Base-by-base conservation (phyloP, 2,797 vertebrate species). In the Mareca strepera region DNA sequence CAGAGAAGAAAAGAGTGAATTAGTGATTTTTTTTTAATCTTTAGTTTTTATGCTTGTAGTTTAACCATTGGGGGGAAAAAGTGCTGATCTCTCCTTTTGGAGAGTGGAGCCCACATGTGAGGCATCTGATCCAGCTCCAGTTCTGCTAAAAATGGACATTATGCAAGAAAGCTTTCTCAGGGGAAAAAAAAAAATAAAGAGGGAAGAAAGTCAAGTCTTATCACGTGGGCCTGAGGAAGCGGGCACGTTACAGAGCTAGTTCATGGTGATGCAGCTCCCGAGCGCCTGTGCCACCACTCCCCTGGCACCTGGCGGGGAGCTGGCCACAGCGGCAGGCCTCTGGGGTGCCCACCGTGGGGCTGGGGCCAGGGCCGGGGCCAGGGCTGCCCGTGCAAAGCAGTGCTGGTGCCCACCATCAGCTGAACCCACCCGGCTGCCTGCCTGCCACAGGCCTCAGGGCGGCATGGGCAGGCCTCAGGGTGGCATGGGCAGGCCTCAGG, bases 91-190 rank as follows among this genome's bases (percentile, higher is more conserved):
- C 83, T 82, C 46, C 84, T 82, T 93, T 74, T 82, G 92, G 90
- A 89, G 86, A 90, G 60, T 39, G 48, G 86, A 96, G 83, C 90
- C 85, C 94, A 91, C 91, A 93, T 95, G 84, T 94, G 90, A 95
- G 82, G 93, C 88, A 87, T 92, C 96, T 92, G 92, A 97, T 97
- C 94, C 90, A 93, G 31, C 72, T 91, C 81, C 74, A 86, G 91
- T 78, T 86, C 78, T 94, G 95, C 93, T 96, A 93, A 96, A 96
- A 94, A 92, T 95, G 91, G 83, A 94, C 87, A 66, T 96, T 95
- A 89, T 94, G 90, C 94, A 96, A 96, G 94, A 96, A 85, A 72
- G 56, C 70, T 90, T 96, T 90, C 79, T 96, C 43, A 46, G 70
- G 59, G 58, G 1, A 7, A 26, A n/a, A 35, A 31, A 79, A 31